Percentiles rank a stretch among this genome's conserved stretches.
Conservation (phyloP, 2,797 vertebrate species). For the Clarias pachynema region DNA sequence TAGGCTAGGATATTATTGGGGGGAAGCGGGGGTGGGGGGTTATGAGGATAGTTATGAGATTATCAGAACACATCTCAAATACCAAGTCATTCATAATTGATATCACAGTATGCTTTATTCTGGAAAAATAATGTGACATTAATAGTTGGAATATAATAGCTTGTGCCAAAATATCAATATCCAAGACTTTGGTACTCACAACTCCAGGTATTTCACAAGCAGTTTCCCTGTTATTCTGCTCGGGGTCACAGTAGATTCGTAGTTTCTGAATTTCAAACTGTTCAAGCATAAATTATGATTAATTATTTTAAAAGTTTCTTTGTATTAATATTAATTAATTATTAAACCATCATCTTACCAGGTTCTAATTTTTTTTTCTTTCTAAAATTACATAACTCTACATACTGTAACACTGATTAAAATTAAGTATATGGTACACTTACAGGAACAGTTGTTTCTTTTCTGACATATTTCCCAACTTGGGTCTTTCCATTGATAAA, state of each 20-base stretch:
- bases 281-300: conserved; percentile 8
- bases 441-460: conserved; percentile 95
- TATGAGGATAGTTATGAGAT: not conserved
- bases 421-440: conserved; percentile 55
- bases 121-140: conserved; percentile 33
- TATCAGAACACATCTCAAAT: conserved; percentile 28
- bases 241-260: conserved; percentile 96
- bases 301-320: not conserved
- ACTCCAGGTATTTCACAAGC: conserved; percentile 95
- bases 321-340: not conserved
- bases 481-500: conserved; percentile 95
- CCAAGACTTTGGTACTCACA: conserved; percentile 79
- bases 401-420: not conserved
- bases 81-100: conserved; percentile 22
- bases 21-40: rapidly evolving
- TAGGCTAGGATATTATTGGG: not conserved
- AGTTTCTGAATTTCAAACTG: conserved; percentile 97
- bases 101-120: conserved; percentile 27
- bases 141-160: conserved; percentile 35
- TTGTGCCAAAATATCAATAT: conserved; percentile 35
- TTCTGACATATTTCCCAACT: conserved; percentile 93
- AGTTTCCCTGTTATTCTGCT: conserved; percentile 92
- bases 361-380: not conserved
- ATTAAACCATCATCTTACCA: not conserved
- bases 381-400: not conserved